phyloP scores from a whole-genome alignment of 1,140 invertebrate species.

The Sycophaga agraensis region DNA sequence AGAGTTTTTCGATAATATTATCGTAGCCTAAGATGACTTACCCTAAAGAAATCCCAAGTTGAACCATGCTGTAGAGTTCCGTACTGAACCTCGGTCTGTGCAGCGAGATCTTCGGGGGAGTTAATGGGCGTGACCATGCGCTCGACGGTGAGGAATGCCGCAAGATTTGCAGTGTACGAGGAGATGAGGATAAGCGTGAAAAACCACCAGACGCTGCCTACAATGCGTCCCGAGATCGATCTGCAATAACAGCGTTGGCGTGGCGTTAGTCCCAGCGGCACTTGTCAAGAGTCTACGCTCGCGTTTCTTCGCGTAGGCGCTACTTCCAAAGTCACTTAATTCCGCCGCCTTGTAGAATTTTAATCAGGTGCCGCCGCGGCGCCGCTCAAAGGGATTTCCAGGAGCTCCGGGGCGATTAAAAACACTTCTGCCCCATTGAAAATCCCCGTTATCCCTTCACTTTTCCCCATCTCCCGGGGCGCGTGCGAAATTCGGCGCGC shows the following conservation, averaged over 20 bases:
- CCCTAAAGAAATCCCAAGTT: conserved; percentile 91
- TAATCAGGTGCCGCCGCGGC: too few relatives aligned
- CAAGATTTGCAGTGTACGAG: conserved; percentile 97
- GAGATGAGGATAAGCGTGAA: conserved; percentile 98
- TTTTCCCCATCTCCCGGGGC: background rate
- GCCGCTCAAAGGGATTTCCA: too few relatives aligned
- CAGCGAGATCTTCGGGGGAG: conserved; percentile 88
- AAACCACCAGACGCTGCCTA: conserved; percentile 99
- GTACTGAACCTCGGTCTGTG: conserved; percentile 95
- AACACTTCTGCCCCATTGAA: too few relatives aligned
- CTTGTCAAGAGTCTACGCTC: too few relatives aligned
- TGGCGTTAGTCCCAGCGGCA: too few relatives aligned
- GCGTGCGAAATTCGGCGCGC: too few relatives aligned
- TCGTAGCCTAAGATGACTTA: conserved; percentile 53
- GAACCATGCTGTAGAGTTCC: conserved; percentile 84
- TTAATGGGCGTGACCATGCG: conserved; percentile 93
- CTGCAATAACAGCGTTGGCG: too few relatives aligned
- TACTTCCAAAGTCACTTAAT: too few relatives aligned
- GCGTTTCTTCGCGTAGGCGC: too few relatives aligned
- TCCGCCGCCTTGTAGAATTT: too few relatives aligned
- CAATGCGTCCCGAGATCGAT: conserved; percentile 90
- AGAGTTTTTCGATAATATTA: too few relatives aligned
- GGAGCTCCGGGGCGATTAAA: too few relatives aligned
- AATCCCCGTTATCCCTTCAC: background rate
- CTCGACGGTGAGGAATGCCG: conserved; percentile 94